phyloP scores from a whole-genome alignment of 1,140 invertebrate genomes.

The Magallana angulata region DNA sequence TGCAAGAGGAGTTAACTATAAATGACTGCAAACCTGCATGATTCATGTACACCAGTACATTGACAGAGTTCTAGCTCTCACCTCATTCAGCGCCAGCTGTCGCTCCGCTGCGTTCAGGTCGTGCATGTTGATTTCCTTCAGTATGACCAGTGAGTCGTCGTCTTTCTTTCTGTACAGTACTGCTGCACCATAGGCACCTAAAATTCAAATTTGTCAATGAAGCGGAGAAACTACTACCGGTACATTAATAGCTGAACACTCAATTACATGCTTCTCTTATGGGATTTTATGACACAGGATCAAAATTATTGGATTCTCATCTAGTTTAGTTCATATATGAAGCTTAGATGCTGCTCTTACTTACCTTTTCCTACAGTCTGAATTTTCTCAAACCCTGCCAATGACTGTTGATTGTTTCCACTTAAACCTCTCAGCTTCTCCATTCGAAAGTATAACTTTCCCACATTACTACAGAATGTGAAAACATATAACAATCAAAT shows the following conservation, averaged over 20 bases:
- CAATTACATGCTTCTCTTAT: too few species aligned
- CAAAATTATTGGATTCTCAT: too few species aligned
- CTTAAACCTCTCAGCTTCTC: constrained; percentile 78
- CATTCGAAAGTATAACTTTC: constrained; percentile 80
- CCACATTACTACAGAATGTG: constrained; percentile 68
- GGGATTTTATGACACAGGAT: too few species aligned
- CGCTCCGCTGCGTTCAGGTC: constrained; percentile 86
- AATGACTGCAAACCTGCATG: too few species aligned
- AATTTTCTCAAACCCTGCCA: constrained; percentile 83
- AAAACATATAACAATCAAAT: background rate
- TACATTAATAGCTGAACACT: too few species aligned
- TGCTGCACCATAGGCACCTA: constrained; percentile 88
- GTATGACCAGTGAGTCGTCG: constrained; percentile 85
- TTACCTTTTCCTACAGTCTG: constrained; percentile 83
- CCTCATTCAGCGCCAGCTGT: constrained; percentile 88
- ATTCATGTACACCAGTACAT: too few species aligned
- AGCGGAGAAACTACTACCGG: too few species aligned
- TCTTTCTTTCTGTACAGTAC: constrained; percentile 85
- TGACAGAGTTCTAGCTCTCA: constrained; percentile 69
- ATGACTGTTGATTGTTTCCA: constrained; percentile 75
- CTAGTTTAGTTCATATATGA: too few species aligned
- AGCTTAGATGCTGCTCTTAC: background rate
- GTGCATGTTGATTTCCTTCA: constrained; percentile 89
- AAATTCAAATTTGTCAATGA: background rate
- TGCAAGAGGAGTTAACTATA: too few species aligned